Evolutionary conservation across 2,888 invertebrate genomes (phyloP).

Genomic region (Tridacna crocea): DNA sequence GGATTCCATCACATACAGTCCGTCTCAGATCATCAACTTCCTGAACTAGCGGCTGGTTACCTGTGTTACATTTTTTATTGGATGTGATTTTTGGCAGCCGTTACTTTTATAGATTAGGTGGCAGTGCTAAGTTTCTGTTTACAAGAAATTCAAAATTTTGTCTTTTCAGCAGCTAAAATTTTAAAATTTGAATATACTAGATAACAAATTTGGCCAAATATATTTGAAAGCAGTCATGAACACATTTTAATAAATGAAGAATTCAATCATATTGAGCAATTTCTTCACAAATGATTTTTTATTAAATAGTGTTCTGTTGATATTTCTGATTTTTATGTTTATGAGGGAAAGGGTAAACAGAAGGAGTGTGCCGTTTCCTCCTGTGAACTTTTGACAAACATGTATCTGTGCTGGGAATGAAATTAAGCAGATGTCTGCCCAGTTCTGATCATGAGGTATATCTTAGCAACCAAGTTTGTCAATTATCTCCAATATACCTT

Average conservation of each 20-base stretch:
- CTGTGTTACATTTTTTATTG: not conserved
- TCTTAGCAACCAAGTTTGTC: conserved; percentile 19
- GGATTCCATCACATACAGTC: conserved; percentile 4
- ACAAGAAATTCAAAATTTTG: no score
- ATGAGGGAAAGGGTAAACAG: conserved; percentile 11
- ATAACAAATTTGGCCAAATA: no score
- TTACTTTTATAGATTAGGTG: conserved; percentile 4
- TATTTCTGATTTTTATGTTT: not conserved
- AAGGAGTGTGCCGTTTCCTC: conserved; percentile 12
- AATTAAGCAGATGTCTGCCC: conserved; percentile 50
- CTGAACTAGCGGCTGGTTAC: not conserved
- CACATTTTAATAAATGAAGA: no score
- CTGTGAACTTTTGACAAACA: conserved; percentile 54
- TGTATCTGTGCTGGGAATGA: conserved; percentile 41
- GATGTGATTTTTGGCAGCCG: conserved; percentile 12
- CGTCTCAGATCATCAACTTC: conserved; percentile 2
- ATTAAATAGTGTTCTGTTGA: not conserved
- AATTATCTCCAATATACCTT: conserved; percentile 25
- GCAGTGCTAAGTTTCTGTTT: not conserved
- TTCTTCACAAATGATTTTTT: not conserved
- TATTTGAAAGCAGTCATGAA: no score
- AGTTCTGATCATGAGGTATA: conserved; percentile 18
- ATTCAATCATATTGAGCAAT: not conserved
- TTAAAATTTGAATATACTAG: no score
- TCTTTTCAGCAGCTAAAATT: no score